These are phyloP conservation scores for Eidolon dupreanum DNA, from an alignment of 2,797 vertebrate genomes.

Conservation along the genomic window DNA sequence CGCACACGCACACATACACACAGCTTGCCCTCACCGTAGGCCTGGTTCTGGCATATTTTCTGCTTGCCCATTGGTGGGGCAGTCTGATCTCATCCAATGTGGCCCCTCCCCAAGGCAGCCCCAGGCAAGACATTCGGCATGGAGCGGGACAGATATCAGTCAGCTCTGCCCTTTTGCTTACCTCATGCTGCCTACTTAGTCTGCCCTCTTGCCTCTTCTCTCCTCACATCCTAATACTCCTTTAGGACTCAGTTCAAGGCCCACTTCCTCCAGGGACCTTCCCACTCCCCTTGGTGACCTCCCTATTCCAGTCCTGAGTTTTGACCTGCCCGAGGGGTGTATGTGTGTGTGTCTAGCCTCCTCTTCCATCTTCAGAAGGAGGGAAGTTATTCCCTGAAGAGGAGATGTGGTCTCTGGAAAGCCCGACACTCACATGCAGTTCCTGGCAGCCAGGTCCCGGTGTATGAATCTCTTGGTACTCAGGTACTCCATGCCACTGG, in stretches of 20 bases:
- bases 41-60: background rate
- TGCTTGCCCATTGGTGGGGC: background rate
- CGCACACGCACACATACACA: too few species aligned
- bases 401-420: background rate
- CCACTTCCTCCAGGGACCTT: background rate
- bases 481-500: conserved; percentile 95
- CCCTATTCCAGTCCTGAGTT: background rate
- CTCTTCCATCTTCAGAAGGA: background rate
- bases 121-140: background rate
- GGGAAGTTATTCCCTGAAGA: background rate
- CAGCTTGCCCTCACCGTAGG: background rate
- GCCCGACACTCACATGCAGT: conserved; percentile 92
- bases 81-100: background rate
- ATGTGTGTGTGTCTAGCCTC: background rate
- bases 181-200: background rate
- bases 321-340: background rate
- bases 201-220: background rate
- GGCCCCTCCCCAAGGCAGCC: background rate
- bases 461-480: conserved; percentile 95
- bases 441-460: conserved; percentile 93
- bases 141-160: background rate
- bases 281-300: background rate
- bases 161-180: background rate
- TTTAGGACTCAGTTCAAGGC: background rate
- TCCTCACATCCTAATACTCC: background rate